Conservation (phyloP, 2,797 vertebrate species). For the Onychomys arenicola region DNA sequence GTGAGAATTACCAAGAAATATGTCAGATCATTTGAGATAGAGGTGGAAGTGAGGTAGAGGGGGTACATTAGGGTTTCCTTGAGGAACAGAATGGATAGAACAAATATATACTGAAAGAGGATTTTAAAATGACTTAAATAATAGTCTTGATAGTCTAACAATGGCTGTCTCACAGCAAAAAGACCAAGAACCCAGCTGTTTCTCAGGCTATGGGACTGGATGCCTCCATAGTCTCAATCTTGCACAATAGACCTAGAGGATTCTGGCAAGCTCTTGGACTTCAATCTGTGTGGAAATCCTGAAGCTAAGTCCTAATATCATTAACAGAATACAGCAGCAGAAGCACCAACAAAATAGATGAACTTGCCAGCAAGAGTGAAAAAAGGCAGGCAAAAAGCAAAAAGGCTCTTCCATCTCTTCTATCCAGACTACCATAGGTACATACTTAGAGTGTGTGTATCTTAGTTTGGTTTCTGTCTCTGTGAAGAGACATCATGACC, state of each 20-base stretch:
- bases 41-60: background rate
- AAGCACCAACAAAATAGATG: background rate
- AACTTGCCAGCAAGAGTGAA: background rate
- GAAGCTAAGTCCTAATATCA: background rate
- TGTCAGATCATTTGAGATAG: background rate
- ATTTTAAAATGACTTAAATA: background rate
- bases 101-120: background rate
- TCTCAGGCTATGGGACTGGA: background rate
- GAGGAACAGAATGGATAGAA: background rate
- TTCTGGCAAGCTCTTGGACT: background rate
- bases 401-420: background rate
- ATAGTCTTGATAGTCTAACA: background rate
- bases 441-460: background rate
- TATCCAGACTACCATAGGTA: background rate
- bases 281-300: background rate
- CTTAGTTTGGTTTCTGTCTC: background rate
- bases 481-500: background rate
- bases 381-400: background rate
- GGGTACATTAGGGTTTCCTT: background rate
- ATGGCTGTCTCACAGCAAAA: background rate
- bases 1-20: background rate
- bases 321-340: background rate
- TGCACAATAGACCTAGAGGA: background rate
- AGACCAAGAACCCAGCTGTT: background rate
- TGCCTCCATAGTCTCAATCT: background rate